Conservation (phyloP, 2,797 vertebrate genomes). For the Cercopithecus petaurista region DNA sequence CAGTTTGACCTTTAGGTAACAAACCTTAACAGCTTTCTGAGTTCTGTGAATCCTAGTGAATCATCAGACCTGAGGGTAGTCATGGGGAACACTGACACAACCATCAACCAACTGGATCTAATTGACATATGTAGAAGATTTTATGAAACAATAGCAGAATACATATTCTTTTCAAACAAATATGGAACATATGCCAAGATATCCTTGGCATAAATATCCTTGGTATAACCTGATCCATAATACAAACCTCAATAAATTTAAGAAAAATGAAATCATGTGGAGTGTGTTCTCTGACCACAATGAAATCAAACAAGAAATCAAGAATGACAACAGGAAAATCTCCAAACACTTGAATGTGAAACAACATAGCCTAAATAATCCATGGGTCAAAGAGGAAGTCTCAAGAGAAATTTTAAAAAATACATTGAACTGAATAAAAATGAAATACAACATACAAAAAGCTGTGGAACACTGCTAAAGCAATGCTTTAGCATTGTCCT, state of each 20-base stretch:
- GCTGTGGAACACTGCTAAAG: neutral
- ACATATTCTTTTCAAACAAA: neutral
- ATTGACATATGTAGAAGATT: neutral
- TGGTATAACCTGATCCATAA: neutral
- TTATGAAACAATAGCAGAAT: neutral
- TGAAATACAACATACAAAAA: neutral
- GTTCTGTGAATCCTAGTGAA: neutral
- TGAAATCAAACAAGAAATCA: neutral
- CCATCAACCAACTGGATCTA: neutral
- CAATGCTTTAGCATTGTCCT: no score
- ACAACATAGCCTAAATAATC: neutral
- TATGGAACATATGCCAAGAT: neutral
- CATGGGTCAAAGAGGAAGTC: neutral
- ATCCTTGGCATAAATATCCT: neutral
- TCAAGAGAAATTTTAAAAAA: neutral
- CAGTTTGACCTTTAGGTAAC: neutral
- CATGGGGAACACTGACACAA: neutral
- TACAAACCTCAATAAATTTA: neutral
- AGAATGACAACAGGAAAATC: neutral
- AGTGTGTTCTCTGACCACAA: neutral
- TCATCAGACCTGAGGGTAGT: neutral
- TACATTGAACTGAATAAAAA: neutral
- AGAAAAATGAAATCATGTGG: neutral
- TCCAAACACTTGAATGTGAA: neutral
- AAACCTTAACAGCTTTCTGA: neutral